Evolutionary conservation across 1,140 invertebrate species (phyloP), one percentile per base, ranked within the genome.

Genomic region (Tetramorium alpestre): DNA sequence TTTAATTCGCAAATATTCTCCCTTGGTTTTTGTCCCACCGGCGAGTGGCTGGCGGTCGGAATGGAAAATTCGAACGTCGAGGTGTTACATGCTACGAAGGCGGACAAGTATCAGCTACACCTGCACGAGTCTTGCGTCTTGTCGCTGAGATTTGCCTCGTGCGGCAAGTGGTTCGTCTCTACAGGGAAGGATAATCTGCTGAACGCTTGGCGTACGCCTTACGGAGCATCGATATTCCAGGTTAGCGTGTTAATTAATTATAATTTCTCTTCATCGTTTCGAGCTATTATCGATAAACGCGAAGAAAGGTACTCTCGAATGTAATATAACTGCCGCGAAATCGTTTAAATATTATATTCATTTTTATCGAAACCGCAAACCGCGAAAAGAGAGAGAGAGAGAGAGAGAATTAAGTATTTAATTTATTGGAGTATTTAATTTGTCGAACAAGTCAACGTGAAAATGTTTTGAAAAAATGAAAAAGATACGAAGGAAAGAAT

Each of bases 41-140:
- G 99, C 3, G 99, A 99, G 85, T 99, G 99, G 99, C 96, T 99
- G 33, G 99, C 99, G 18, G 99, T 99, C 18, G 99, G 99, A 65
- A 99, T 99, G 99, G 99, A 99, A 96, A 99, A 99, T 94, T 99
- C 98, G 16, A 98, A 99, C 95, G 99, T 99, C 51, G 99, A 99
- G 94, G 98, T 99, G 11, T 95, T 99, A 73, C 98, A 99, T 95
- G 98, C 98, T 84, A 97, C 96, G 76, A 99, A 99, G 95, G 97
- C 98, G n/a, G 99, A 99, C 96, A 99, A 99, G 94, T 99, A 99
- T 95, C 99, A 99, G 95, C 96, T 99, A 28, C 98, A 99, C 94
- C 96, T 99, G 89, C 99, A 99, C 95, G 99, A 99, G 94, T 99
- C 98, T 77, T 99, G 99, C 96, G 99, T 99, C 5, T 96, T 99